Evolutionary conservation across 2,113 vertebrate genomes (phyloP).

Genomic region (Hippocampus mohnikei): DNA sequence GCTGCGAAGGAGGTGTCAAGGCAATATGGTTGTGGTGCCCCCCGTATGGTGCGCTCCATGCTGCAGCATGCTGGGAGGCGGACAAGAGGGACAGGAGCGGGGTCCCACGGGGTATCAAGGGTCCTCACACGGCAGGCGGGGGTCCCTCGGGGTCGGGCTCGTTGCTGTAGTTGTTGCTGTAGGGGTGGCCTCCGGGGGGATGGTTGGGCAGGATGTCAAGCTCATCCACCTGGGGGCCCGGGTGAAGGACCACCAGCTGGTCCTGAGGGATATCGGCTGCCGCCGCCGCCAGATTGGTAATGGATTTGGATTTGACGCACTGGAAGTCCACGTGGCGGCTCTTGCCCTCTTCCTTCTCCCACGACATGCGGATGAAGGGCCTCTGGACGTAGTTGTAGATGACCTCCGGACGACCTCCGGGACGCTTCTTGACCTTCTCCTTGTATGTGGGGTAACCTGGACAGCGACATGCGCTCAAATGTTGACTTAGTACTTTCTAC

Average conservation of each 20-base stretch:
- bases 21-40: slow-evolving; percentile 76
- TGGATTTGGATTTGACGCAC: slow-evolving; percentile 98
- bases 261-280: slow-evolving; percentile 96
- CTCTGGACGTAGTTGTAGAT: slow-evolving; percentile 99
- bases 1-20: slow-evolving; percentile 79
- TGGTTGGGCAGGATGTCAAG: slow-evolving; percentile 91
- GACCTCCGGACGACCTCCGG: slow-evolving; percentile 91
- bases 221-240: slow-evolving; percentile 95
- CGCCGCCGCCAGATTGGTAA: slow-evolving; percentile 91
- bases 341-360: slow-evolving; percentile 99
- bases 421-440: slow-evolving; percentile 97
- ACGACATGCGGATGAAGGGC: slow-evolving; percentile 98
- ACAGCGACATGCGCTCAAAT: background rate
- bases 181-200: slow-evolving; percentile 73
- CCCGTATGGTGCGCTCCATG: slow-evolving; percentile 66
- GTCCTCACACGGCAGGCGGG: slow-evolving; percentile 73
- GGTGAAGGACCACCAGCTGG: slow-evolving; percentile 93
- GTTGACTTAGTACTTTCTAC: background rate
- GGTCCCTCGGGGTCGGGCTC: slow-evolving; percentile 88
- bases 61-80: slow-evolving; percentile 76
- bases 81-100: slow-evolving; percentile 51
- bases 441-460: slow-evolving; percentile 96
- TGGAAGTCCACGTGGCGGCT: slow-evolving; percentile 98
- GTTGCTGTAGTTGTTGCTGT: slow-evolving; percentile 79
- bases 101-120: slow-evolving; percentile 46